Conservation (phyloP, 2,797 vertebrate genomes). For the Rhinoraja longicauda region DNA sequence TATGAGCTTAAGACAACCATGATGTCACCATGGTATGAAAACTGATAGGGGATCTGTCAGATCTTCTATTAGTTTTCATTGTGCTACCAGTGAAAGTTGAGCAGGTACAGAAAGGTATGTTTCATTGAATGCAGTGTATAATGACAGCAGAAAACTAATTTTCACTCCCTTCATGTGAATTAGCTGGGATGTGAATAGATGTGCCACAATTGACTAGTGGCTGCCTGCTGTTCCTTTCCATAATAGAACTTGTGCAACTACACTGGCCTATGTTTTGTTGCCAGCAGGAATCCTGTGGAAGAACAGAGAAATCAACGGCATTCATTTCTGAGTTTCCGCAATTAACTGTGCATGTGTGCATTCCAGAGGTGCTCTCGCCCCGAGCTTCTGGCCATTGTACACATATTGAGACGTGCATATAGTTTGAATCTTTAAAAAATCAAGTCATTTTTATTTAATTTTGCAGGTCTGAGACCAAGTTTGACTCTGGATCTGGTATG, state of each 20-base stretch:
- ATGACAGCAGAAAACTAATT: background rate
- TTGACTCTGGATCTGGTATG: slow-evolving; percentile 94
- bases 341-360: too few relatives aligned
- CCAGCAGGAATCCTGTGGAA: too few relatives aligned
- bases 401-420: background rate
- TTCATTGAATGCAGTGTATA: too few relatives aligned
- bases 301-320: too few relatives aligned
- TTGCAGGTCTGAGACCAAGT: slow-evolving; percentile 88
- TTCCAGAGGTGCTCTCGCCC: too few relatives aligned
- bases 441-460: slow-evolving; percentile 49
- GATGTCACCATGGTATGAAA: background rate
- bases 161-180: background rate
- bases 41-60: background rate
- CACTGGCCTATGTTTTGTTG: too few relatives aligned
- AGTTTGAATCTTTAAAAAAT: slow-evolving; percentile 46
- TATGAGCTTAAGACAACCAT: background rate
- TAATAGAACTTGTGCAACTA: background rate
- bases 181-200: background rate
- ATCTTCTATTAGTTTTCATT: background rate
- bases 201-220: background rate
- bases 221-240: background rate
- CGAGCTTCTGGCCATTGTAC: background rate
- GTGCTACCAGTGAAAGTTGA: too few relatives aligned
- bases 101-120: background rate
- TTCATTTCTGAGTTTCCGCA: too few relatives aligned